phyloP scores from a whole-genome alignment of 2,888 invertebrate species.

The Machimus atricapillus region DNA sequence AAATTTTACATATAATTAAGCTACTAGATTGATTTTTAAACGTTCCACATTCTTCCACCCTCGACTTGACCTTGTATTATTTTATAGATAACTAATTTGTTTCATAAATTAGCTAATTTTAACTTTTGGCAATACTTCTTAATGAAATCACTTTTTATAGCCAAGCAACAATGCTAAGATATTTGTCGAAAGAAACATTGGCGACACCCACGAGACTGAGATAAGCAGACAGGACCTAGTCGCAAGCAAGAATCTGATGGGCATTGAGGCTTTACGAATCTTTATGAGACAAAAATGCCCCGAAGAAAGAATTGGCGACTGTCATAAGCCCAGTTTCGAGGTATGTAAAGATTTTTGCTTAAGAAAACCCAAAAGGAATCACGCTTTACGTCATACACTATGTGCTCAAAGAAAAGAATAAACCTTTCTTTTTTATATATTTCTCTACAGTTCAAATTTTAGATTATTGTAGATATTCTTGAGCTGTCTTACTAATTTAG shows the following conservation, averaged over 20 bases:
- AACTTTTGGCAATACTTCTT: neutral
- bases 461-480: no score
- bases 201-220: slow-evolving; percentile 6
- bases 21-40: no score
- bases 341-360: neutral
- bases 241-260: neutral
- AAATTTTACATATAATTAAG: no score
- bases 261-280: slow-evolving; percentile 19
- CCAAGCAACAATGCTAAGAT: neutral
- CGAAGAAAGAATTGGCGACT: neutral
- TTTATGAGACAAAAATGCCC: slow-evolving; percentile 2
- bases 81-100: no score
- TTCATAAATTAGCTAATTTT: no score
- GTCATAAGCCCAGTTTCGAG: neutral
- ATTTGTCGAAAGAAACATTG: slow-evolving; percentile 37
- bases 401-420: no score
- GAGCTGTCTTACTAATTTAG: no score
- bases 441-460: no score
- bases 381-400: no score
- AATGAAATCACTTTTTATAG: neutral
- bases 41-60: no score
- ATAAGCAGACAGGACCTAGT: neutral
- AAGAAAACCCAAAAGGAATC: neutral
- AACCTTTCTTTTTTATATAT: no score
- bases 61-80: no score